A percentile compares a stretch with the other conserved stretches of the same genome.
Evolutionary conservation across 2,113 vertebrate genomes (phyloP).

Genomic region (Chlorodrepanis virens): DNA sequence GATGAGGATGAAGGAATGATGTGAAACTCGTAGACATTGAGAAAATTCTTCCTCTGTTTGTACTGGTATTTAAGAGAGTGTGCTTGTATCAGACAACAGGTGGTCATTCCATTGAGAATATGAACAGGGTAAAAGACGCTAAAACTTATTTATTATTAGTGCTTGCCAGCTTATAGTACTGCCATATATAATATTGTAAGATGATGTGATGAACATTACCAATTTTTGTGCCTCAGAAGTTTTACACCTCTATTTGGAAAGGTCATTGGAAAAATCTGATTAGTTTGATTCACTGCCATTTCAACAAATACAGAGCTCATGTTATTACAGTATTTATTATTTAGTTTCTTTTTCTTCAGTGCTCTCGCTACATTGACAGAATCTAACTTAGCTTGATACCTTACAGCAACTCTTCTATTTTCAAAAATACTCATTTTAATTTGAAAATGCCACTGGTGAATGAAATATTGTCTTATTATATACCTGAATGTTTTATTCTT

Average conservation of each 20-base stretch:
- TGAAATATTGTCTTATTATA: neutral
- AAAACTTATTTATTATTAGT: neutral
- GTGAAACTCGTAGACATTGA: constrained; percentile 6
- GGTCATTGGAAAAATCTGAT: constrained; percentile 10
- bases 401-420: neutral
- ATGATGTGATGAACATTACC: neutral
- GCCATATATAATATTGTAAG: neutral
- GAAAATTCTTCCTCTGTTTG: neutral
- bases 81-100: neutral
- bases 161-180: neutral
- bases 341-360: neutral
- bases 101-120: neutral
- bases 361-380: neutral
- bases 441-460: neutral
- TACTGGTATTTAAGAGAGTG: neutral
- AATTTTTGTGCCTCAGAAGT: constrained; percentile 11
- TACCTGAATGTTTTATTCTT: neutral
- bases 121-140: neutral
- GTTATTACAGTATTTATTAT: neutral
- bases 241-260: constrained; percentile 33
- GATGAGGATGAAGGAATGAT: neutral
- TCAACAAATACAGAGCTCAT: neutral
- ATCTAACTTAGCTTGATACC: neutral
- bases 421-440: neutral
- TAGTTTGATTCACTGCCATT: constrained; percentile 37